Percentiles rank a stretch among this genome's conserved stretches.
phyloP scores from a whole-genome alignment of 2,113 vertebrate genomes.

The Lagopus muta region DNA sequence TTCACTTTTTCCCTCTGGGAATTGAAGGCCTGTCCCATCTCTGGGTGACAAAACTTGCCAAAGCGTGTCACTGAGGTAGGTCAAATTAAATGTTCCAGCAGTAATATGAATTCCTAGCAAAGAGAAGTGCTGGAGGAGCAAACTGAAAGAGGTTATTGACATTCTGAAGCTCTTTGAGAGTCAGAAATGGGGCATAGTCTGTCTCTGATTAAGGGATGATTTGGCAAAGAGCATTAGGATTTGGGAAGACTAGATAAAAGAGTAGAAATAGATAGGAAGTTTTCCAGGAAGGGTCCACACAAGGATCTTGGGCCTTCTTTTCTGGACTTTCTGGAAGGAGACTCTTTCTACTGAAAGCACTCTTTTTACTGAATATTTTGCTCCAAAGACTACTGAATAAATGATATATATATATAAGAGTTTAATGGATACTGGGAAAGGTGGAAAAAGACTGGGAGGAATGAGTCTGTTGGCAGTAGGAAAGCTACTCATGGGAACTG shows the following conservation, averaged over 20 bases:
- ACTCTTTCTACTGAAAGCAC: neutral
- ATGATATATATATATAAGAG: neutral
- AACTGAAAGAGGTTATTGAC: neutral
- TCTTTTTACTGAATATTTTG: neutral
- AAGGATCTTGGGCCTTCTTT: neutral
- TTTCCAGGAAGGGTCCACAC: neutral
- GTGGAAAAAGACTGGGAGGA: neutral
- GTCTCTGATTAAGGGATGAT: neutral
- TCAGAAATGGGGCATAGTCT: neutral
- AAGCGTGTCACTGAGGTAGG: neutral
- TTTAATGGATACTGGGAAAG: neutral
- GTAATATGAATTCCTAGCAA: neutral
- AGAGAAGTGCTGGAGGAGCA: neutral
- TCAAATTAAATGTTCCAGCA: neutral
- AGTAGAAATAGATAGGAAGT: neutral
- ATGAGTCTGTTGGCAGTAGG: neutral
- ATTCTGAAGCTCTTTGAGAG: neutral
- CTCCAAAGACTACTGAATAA: neutral
- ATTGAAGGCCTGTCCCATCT: neutral
- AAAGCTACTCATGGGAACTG: neutral
- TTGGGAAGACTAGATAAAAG: neutral
- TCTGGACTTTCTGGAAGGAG: neutral
- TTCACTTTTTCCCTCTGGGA: neutral
- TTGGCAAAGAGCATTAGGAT: neutral
- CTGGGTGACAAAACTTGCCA: neutral